These are phyloP conservation scores for Drosophila pachea DNA, from an alignment of 1,140 invertebrate species.

Conservation along the genomic window DNA sequence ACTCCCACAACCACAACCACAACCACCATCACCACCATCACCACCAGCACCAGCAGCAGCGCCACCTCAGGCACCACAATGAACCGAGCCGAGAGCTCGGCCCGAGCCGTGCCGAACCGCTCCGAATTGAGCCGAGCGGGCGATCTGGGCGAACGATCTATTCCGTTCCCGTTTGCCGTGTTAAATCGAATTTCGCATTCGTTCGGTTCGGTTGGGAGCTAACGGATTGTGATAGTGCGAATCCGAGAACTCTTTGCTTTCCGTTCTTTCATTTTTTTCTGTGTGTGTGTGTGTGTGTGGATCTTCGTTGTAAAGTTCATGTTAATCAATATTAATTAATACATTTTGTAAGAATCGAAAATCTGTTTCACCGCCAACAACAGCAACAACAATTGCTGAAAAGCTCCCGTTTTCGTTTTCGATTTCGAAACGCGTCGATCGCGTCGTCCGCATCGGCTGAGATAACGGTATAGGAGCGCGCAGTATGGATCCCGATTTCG, in stretches of 20 bases:
- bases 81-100: conserved; percentile 38
- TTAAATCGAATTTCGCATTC: conserved; percentile 43
- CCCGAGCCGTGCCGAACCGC: conserved; percentile 1
- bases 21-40: conserved; percentile 30
- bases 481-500: conserved; percentile 67
- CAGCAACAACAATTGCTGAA: conserved; percentile 33
- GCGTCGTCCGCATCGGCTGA: too few species aligned
- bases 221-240: neutral
- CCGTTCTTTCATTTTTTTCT: conserved; percentile 5
- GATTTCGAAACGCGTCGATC: conserved; percentile 40
- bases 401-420: conserved; percentile 15
- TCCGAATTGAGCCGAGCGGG: conserved; percentile 6
- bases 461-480: too few species aligned
- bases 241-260: too few species aligned
- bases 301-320: conserved; percentile 61
- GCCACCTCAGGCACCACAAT: conserved; percentile 35
- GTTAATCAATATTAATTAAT: conserved; percentile 77
- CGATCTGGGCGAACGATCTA: conserved; percentile 2
- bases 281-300: conserved; percentile 20
- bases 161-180: conserved; percentile 7
- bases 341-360: conserved; percentile 71
- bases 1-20: conserved; percentile 33
- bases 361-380: conserved; percentile 49
- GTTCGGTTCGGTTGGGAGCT: conserved; percentile 25
- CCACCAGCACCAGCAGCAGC: neutral